These are phyloP conservation scores for Nemurella pictetii DNA, from an alignment of 2,888 invertebrate genomes.

Conservation along the genomic window DNA sequence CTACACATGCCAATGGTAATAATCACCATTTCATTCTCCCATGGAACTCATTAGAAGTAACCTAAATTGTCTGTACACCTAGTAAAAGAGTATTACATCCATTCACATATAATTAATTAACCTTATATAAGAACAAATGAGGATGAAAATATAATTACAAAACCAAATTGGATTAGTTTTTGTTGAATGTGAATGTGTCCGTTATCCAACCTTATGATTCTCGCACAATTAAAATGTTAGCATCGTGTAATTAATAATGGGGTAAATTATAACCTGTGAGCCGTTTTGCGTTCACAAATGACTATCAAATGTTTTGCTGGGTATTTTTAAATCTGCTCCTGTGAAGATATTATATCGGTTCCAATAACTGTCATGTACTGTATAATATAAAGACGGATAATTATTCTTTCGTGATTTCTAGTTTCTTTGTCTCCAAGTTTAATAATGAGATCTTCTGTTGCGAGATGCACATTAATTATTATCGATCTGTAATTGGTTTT, in stretches of 20 bases:
- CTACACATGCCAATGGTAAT: not conserved
- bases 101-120: conserved; percentile 29
- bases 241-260: not conserved
- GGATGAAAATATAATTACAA: conserved; percentile 28
- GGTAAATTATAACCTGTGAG: not conserved
- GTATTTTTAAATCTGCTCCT: too few species aligned
- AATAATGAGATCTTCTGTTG: too few species aligned
- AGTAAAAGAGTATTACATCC: conserved; percentile 1
- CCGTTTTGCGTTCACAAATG: not conserved
- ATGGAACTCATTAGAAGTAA: not conserved
- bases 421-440: too few species aligned
- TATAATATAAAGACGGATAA: too few species aligned
- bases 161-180: conserved; percentile 24
- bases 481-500: too few species aligned
- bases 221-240: conserved; percentile 19
- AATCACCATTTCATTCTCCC: not conserved
- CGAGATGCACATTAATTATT: too few species aligned
- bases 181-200: not conserved
- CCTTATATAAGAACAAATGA: conserved; percentile 23
- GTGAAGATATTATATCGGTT: too few species aligned
- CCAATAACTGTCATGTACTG: not conserved
- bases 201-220: not conserved
- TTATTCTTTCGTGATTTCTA: too few species aligned
- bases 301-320: too few species aligned
- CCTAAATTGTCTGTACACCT: conserved; percentile 16